Evolutionary conservation across 1,140 invertebrate genomes (phyloP).

Genomic region (Listronotus oregonensis): DNA sequence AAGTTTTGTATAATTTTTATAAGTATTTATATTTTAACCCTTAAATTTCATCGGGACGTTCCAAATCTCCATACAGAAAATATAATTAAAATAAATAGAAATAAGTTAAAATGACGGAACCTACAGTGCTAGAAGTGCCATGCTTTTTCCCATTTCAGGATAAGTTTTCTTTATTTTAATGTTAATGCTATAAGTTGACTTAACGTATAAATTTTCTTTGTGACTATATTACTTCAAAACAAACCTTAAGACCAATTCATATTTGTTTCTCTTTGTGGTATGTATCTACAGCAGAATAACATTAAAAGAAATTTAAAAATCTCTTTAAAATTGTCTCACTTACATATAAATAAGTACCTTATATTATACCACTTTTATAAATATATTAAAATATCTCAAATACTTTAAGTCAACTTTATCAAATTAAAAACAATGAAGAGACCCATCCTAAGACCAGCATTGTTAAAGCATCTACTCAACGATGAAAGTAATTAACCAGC

Average conservation of each 20-base stretch:
- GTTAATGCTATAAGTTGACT: slow-evolving; percentile 6
- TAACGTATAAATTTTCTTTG: slow-evolving; percentile 9
- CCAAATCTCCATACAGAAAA: slow-evolving; percentile 46
- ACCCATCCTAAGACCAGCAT: background rate
- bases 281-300: too few relatives aligned
- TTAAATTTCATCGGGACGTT: slow-evolving; percentile 29
- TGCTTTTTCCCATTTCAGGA: slow-evolving; percentile 44
- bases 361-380: too few relatives aligned
- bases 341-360: too few relatives aligned
- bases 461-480: slow-evolving; percentile 1
- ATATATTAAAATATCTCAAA: too few relatives aligned
- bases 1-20: slow-evolving; percentile 11
- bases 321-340: too few relatives aligned
- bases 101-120: slow-evolving; percentile 43
- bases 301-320: too few relatives aligned
- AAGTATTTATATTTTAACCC: slow-evolving; percentile 19
- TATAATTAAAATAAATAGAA: slow-evolving; percentile 2
- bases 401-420: too few relatives aligned
- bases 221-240: too few relatives aligned
- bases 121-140: slow-evolving; percentile 51
- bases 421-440: too few relatives aligned
- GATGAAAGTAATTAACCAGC: slow-evolving; percentile 3
- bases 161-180: slow-evolving; percentile 19
- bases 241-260: background rate
- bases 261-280: too few relatives aligned